Conservation (phyloP, 2,888 invertebrate genomes). For the Acanthacorydalis orientalis region DNA sequence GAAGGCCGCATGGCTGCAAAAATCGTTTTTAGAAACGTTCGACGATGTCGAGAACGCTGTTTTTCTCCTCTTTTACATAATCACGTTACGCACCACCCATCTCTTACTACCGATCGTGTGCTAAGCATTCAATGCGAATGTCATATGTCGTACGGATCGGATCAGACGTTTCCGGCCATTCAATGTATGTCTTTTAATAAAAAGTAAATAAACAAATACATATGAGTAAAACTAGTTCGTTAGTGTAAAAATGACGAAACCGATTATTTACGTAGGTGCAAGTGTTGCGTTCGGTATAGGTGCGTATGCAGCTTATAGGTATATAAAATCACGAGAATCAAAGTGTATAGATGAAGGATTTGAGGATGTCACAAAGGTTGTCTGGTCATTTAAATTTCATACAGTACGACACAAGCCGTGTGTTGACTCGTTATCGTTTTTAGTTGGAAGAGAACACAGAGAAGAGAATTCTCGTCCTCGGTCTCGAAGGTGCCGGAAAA, state of each 20-base stretch:
- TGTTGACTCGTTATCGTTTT: conserved; percentile 5
- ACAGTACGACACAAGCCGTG: neutral
- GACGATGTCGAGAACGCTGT: too few relatives aligned
- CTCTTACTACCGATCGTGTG: too few relatives aligned
- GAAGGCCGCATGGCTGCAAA: too few relatives aligned
- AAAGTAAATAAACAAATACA: too few relatives aligned
- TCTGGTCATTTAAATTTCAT: conserved; percentile 3
- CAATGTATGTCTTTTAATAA: too few relatives aligned
- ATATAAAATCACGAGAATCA: conserved; percentile 23
- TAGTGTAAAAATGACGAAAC: conserved; percentile 11
- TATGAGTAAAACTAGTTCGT: too few relatives aligned
- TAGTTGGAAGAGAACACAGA: conserved; percentile 24
- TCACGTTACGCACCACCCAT: too few relatives aligned
- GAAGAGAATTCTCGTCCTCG: conserved; percentile 22
- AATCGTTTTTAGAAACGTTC: too few relatives aligned
- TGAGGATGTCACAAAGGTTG: conserved; percentile 25
- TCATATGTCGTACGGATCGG: too few relatives aligned
- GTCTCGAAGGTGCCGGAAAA: conserved; percentile 24
- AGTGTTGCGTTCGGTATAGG: conserved; percentile 21
- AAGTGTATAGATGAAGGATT: conserved; percentile 27
- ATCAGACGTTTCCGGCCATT: too few relatives aligned
- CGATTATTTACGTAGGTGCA: conserved; percentile 14
- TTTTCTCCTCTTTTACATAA: too few relatives aligned
- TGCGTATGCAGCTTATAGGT: conserved; percentile 23
- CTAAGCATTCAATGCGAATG: too few relatives aligned